Evolutionary conservation across 2,888 invertebrate genomes (phyloP).

Genomic region (Volucella inflata): DNA sequence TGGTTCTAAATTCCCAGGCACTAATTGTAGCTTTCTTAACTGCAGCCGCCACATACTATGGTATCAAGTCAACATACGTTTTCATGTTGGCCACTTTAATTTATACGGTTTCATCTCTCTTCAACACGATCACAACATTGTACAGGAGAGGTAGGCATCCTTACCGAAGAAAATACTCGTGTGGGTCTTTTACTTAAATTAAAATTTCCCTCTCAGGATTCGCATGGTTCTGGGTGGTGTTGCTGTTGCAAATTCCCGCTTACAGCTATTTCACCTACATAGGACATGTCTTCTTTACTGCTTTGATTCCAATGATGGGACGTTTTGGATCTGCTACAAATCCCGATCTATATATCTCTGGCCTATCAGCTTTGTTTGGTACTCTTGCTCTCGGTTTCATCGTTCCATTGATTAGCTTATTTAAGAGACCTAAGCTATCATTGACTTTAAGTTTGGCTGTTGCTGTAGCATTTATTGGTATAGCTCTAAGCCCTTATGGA

Average conservation of each 20-base stretch:
- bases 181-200: not conserved
- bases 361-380: constrained; percentile 80
- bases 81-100: constrained; percentile 80
- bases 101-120: constrained; percentile 78
- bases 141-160: constrained; percentile 78
- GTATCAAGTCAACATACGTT: constrained; percentile 80
- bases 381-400: constrained; percentile 81
- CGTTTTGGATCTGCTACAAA: constrained; percentile 84
- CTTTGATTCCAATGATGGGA: constrained; percentile 87
- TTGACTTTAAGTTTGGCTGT: constrained; percentile 75
- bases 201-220: constrained; percentile 60
- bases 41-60: constrained; percentile 78
- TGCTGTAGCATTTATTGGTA: constrained; percentile 78
- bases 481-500: constrained; percentile 84
- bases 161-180: too few relatives aligned
- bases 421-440: constrained; percentile 79
- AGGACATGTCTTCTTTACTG: constrained; percentile 83
- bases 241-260: constrained; percentile 83
- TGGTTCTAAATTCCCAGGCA: constrained; percentile 81
- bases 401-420: constrained; percentile 81
- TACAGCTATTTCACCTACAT: constrained; percentile 84
- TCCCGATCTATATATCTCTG: constrained; percentile 85
- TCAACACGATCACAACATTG: constrained; percentile 79
- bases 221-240: constrained; percentile 78
- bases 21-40: constrained; percentile 78